phyloP scores from a whole-genome alignment of 2,113 vertebrate species.

The Hemiprocne comata region DNA sequence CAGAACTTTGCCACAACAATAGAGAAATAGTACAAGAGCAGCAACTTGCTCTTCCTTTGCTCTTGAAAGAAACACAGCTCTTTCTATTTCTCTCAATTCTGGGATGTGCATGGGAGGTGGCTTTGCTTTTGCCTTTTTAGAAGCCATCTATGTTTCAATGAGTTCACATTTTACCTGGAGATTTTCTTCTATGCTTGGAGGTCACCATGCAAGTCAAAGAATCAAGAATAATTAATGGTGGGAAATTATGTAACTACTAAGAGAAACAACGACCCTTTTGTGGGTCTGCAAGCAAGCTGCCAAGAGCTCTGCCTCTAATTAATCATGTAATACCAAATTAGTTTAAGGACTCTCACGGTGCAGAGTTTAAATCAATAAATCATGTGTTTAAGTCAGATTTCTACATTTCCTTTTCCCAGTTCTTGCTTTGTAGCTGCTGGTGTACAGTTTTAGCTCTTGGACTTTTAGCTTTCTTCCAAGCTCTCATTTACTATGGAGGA shows the following conservation, averaged over 20 bases:
- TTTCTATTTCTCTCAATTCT: background rate
- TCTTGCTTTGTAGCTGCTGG: background rate
- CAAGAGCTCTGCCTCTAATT: background rate
- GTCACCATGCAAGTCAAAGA: background rate
- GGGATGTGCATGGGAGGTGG: background rate
- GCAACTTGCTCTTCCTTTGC: background rate
- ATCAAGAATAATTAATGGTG: background rate
- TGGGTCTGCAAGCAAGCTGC: slow-evolving; percentile 4
- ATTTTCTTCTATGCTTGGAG: background rate
- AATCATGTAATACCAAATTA: background rate
- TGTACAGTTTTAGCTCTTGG: background rate
- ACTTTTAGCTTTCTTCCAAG: background rate
- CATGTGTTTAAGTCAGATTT: background rate
- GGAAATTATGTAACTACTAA: background rate
- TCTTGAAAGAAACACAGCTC: background rate
- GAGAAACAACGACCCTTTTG: slow-evolving; percentile 43
- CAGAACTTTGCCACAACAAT: background rate
- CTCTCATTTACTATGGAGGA: background rate
- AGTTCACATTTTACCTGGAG: slow-evolving; percentile 1
- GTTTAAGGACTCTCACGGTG: background rate
- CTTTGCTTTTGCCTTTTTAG: background rate
- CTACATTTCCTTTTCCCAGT: background rate
- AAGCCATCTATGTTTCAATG: background rate
- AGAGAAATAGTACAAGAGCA: background rate
- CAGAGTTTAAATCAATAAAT: background rate